phyloP scores from a whole-genome alignment of 2,113 vertebrate genomes.

The Benitochromis conjunctus region DNA sequence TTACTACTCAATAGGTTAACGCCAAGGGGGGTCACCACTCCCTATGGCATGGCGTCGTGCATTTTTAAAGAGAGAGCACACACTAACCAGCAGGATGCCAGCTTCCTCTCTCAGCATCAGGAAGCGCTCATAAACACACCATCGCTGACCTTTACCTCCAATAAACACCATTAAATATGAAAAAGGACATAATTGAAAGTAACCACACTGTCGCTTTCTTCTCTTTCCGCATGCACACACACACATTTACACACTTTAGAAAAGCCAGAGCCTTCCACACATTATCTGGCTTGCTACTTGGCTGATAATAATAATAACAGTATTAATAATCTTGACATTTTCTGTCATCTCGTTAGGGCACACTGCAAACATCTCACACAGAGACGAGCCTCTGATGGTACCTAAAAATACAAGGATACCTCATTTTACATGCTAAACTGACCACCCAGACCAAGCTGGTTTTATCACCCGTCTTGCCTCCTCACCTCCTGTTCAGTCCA shows the following conservation, averaged over 20 bases:
- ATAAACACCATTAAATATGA: constrained; percentile 83
- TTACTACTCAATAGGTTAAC: constrained; percentile 76
- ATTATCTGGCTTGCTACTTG: constrained; percentile 7
- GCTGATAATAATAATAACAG: background rate
- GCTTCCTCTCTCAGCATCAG: constrained; percentile 49
- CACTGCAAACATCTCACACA: constrained; percentile 4
- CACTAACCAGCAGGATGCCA: constrained; percentile 67
- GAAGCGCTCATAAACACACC: constrained; percentile 67
- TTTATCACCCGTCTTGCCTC: background rate
- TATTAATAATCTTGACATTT: constrained; percentile 67
- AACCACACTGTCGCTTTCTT: constrained; percentile 60
- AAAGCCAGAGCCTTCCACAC: constrained; percentile 20
- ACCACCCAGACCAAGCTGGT: background rate
- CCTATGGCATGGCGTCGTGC: constrained; percentile 54
- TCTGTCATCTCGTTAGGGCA: constrained; percentile 9
- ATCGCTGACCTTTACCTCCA: constrained; percentile 72
- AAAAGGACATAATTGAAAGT: constrained; percentile 80
- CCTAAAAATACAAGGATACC: background rate
- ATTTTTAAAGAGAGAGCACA: constrained; percentile 74
- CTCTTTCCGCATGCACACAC: background rate
- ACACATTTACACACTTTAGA: background rate
- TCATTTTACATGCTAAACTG: background rate
- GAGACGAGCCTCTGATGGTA: background rate
- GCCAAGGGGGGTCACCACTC: constrained; percentile 55
- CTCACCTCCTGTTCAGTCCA: background rate